Conservation (phyloP, 2,888 invertebrate species). For the Strigamia maritima region DNA sequence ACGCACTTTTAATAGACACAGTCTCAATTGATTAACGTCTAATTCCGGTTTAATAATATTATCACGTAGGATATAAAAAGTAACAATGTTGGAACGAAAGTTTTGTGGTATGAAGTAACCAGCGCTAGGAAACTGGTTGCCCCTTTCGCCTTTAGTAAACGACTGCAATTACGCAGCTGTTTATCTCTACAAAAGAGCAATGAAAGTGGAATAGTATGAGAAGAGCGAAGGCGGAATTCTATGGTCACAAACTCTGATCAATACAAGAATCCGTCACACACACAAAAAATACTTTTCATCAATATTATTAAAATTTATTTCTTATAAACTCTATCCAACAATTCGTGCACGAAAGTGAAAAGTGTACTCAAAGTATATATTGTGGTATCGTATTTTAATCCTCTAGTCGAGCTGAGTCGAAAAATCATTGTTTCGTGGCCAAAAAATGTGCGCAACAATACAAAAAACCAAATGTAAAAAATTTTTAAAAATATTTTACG, state of each 20-base stretch:
- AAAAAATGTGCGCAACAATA: too few species aligned
- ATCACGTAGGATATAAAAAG: background rate
- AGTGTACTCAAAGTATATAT: too few species aligned
- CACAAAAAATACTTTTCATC: background rate
- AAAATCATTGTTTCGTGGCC: too few species aligned
- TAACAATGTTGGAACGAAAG: too few species aligned
- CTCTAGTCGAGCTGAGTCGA: too few species aligned
- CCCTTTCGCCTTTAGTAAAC: background rate
- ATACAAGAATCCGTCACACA: background rate
- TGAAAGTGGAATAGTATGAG: background rate
- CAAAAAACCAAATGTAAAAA: too few species aligned
- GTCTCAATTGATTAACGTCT: background rate
- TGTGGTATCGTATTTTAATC: too few species aligned
- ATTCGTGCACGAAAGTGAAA: too few species aligned
- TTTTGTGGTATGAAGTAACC: too few species aligned
- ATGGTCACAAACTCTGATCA: background rate
- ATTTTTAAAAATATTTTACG: too few species aligned
- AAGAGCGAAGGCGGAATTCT: background rate
- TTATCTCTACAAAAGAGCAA: background rate
- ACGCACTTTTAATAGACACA: background rate
- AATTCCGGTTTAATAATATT: background rate
- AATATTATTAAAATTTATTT: background rate
- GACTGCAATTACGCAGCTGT: constrained; percentile 15
- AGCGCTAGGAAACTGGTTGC: background rate
- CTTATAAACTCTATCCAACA: too few species aligned